phyloP scores from a whole-genome alignment of 1,140 invertebrate genomes.

The Protaetia brevitarsis region DNA sequence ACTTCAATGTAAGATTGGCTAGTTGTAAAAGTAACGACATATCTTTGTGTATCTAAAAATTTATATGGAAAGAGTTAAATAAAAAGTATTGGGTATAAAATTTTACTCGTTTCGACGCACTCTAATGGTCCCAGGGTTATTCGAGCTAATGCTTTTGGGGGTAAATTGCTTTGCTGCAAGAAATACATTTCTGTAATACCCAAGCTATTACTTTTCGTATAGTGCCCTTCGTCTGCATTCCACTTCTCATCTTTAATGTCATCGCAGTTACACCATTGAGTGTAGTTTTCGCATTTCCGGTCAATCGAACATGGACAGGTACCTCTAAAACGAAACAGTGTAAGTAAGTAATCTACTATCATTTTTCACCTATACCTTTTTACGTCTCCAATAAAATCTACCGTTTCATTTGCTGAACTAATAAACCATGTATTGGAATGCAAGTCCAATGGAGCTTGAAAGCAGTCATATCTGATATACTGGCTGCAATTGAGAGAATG shows the following conservation, averaged over 20 bases:
- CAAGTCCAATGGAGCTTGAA: constrained; percentile 80
- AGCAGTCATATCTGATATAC: constrained; percentile 88
- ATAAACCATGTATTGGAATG: constrained; percentile 89
- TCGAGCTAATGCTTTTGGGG: constrained; percentile 75
- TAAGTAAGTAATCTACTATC: not conserved
- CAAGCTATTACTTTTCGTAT: constrained; percentile 70
- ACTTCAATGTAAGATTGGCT: constrained; percentile 89
- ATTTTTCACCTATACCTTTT: constrained; percentile 61
- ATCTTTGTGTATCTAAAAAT: constrained; percentile 81
- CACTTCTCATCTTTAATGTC: constrained; percentile 78
- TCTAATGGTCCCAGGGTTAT: constrained; percentile 87
- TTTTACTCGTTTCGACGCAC: constrained; percentile 92
- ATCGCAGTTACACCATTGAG: constrained; percentile 84
- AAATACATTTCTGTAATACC: constrained; percentile 90
- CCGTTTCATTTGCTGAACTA: constrained; percentile 71
- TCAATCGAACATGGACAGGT: constrained; percentile 68
- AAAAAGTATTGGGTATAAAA: too few species aligned
- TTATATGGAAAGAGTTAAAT: too few species aligned
- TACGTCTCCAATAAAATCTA: constrained; percentile 81
- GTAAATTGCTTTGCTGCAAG: constrained; percentile 77
- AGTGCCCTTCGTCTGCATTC: constrained; percentile 83
- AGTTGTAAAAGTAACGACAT: constrained; percentile 90
- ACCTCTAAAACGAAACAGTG: constrained; percentile 53
- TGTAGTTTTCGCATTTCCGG: constrained; percentile 73
- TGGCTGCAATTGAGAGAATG: constrained; percentile 88